phyloP scores from a whole-genome alignment of 2,888 invertebrate genomes.

The Eupithecia tripunctaria region DNA sequence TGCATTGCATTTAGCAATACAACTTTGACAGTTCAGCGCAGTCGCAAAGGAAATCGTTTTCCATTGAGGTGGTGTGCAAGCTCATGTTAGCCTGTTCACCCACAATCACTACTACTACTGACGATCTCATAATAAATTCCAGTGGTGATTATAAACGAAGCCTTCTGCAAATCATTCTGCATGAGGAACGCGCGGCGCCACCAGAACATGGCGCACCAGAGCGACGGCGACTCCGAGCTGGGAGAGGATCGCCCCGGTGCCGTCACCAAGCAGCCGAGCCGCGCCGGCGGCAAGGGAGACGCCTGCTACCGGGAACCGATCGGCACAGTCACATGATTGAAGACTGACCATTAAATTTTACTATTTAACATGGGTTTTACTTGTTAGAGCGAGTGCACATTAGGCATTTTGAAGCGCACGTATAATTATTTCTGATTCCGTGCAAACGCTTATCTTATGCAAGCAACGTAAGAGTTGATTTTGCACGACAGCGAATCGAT shows the following conservation, averaged over 20 bases:
- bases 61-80: background rate
- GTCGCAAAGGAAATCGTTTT: background rate
- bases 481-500: no score
- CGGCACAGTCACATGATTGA: background rate
- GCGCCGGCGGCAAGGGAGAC: slow-evolving; percentile 3
- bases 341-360: background rate
- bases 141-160: slow-evolving; percentile 72
- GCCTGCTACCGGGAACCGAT: slow-evolving; percentile 9
- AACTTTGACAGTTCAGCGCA: no score
- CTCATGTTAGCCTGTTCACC: background rate
- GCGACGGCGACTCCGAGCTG: background rate
- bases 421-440: no score
- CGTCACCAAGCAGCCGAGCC: slow-evolving; percentile 2
- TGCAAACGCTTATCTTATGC: no score
- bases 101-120: no score
- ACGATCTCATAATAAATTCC: slow-evolving; percentile 46
- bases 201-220: background rate
- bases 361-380: background rate
- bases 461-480: no score
- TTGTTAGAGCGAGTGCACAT: no score
- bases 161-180: slow-evolving; percentile 67
- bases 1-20: no score
- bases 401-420: no score
- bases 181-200: slow-evolving; percentile 56
- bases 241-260: background rate